Evolutionary conservation across 1,140 invertebrate genomes (phyloP), one percentile per base, ranked within the genome.

Genomic region (Trichonephila clavipes): DNA sequence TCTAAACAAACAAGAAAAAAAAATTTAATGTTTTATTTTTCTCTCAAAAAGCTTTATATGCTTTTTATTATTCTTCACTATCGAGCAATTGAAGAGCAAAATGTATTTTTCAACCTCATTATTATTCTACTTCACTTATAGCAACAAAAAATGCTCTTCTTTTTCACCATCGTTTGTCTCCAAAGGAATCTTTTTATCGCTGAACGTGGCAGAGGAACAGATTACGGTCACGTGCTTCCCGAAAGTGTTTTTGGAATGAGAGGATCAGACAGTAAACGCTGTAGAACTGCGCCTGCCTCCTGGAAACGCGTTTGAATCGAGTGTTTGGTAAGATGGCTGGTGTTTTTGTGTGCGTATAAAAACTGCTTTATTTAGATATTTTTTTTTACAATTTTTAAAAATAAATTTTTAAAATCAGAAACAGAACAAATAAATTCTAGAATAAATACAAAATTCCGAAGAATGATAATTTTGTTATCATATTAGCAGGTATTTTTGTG

Each of bases 31-130:
- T 24, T 28, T 69, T 69, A 69, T 69, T 59, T 51, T 51, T 2
- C 82, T 14, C 7, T 83, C 51, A 83, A 83, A 8, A 83, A 10
- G 44, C 19, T 34, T 14, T 34, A 18, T 40, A 12, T 12, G 82
- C 40, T 83, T 83, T 83, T 24, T 83, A 14, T 8, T 83, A 58
- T 28, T n/a, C 51, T 58, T 58, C 51, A 6, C 82, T 83, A 59
- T 83, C 21, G 51, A 28, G 82, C 82, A 83, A 83, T 83, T 83
- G 82, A 51, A 51, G 82, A 40, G 82, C 34, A 58, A 83, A 83
- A 83, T 83, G 51, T 83, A 83, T 83, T 83, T 83, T 83, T 83
- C 82, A 83, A 83, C 82, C 82, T 83, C 82, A 83, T 83, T 83
- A 83, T 83, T 83, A 83, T 83, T 83, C 82, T 18, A 83, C 44